These are phyloP conservation scores for Erethizon dorsatum DNA, from an alignment of 2,797 vertebrate species.

Conservation along the genomic window DNA sequence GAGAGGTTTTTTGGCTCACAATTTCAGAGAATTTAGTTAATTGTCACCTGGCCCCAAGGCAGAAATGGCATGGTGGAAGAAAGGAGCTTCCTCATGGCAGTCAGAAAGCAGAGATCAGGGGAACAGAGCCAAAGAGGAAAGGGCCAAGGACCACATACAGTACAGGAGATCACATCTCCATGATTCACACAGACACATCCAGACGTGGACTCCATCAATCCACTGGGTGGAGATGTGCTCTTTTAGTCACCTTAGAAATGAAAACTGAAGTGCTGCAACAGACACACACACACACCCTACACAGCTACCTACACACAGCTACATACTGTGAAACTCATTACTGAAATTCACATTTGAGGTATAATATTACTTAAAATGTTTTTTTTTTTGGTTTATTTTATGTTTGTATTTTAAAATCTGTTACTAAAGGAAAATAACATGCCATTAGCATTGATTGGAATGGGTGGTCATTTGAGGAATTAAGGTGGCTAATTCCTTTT, in stretches of 20 bases:
- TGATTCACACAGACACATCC: not conserved
- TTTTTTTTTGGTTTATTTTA: not conserved
- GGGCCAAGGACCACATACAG: not conserved
- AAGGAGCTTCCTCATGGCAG: not conserved
- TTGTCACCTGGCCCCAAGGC: not conserved
- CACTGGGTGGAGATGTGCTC: not conserved
- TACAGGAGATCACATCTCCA: not conserved
- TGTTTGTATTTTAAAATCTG: slow-evolving; percentile 32
- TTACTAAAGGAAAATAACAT: slow-evolving; percentile 18
- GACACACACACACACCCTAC: not conserved
- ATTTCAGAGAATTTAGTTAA: not conserved
- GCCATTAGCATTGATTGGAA: not conserved
- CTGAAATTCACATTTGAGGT: not conserved
- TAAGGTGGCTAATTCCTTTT: slow-evolving; percentile 23
- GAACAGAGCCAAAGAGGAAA: not conserved
- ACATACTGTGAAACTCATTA: not conserved
- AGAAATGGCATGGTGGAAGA: not conserved
- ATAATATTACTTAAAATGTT: not conserved
- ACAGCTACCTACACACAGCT: not conserved
- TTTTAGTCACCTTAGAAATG: slow-evolving; percentile 15
- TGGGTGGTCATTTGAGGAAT: not conserved
- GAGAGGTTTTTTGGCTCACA: not conserved
- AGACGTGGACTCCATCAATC: not conserved
- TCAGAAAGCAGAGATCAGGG: not conserved
- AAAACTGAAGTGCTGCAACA: not conserved